Evolutionary conservation across 2,797 vertebrate species (phyloP), one percentile per base, ranked within the genome.

Genomic region (Odontamblyopus lacepedii): DNA sequence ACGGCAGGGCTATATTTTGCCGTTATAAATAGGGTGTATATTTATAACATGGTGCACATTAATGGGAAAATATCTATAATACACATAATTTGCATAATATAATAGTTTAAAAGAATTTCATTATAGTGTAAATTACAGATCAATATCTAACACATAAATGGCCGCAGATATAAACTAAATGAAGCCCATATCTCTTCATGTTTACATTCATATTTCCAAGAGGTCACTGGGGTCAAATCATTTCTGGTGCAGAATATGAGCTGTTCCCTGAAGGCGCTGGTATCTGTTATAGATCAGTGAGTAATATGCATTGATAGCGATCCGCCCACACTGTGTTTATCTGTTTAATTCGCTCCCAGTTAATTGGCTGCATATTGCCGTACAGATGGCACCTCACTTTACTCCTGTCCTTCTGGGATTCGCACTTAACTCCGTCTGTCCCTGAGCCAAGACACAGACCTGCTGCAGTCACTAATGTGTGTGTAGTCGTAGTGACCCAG

Each of bases 361-460:
- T 88, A 84, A 89, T 90, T 83, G 74, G 77, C 70, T 79, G 74
- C 76, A 76, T 80, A 75, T 78, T 85, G 80, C 79, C 26, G 78
- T 84, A 51, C 89, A 90, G 88, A 91, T 89, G 86, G 83, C 60
- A 27, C 19, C 23, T 81, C 69, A 64, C 76, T 85, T 76, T 61
- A 71, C 70, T 82, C 12, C 79, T 77, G 79, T 82, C 73, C 79
- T 73, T 77, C 29, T 72, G 84, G 82, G 74, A 78, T 70, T 71
- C 68, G 60, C 19, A 60, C 78, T 75, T 78, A 80, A 82, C 74
- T 81, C 74, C 76, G 75, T 82, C 75, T 67, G 77, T 86, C 74
- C 69, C 68, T 62, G 69, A 57, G 67, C 12, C 55, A 65, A 51
- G 65, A 76, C 65, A 29, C 59, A 66, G 1, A 61, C 2, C 76